Conservation (phyloP, 2,797 vertebrate genomes). For the Thunnus albacares region DNA sequence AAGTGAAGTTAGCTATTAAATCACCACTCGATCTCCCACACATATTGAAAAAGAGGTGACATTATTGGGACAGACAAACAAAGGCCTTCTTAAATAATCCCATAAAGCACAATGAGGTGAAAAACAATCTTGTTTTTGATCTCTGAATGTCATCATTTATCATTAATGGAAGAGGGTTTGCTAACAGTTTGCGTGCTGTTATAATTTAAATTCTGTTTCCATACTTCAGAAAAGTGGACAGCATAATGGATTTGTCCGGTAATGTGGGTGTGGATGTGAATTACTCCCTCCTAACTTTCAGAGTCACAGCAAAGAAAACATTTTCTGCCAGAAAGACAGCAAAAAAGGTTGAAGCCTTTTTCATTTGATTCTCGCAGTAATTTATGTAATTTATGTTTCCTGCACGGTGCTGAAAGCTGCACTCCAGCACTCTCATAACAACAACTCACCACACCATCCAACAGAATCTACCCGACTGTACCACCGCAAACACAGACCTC, state of each 20-base stretch:
- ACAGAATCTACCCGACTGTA: constrained; percentile 15
- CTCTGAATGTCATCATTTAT: constrained; percentile 42
- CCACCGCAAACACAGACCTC: constrained; percentile 45
- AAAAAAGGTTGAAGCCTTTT: constrained; percentile 24
- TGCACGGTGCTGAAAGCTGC: constrained; percentile 34
- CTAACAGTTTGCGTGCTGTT: constrained; percentile 28
- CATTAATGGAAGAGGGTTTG: constrained; percentile 38
- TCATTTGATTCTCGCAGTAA: constrained; percentile 24
- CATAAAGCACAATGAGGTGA: constrained; percentile 30
- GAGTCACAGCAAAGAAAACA: constrained; percentile 7
- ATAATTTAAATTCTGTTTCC: constrained; percentile 21
- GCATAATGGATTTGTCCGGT: background rate
- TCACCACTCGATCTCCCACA: constrained; percentile 42
- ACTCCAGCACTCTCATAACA: constrained; percentile 26
- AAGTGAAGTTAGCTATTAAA: constrained; percentile 64
- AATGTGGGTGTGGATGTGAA: background rate
- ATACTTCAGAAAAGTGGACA: constrained; percentile 19
- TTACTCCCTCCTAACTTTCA: background rate
- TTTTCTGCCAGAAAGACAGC: constrained; percentile 12
- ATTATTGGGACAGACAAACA: constrained; percentile 68
- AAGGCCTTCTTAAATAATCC: constrained; percentile 39
- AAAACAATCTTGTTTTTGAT: constrained; percentile 39
- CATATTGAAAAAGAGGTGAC: constrained; percentile 59
- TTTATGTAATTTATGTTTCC: constrained; percentile 39
- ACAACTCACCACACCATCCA: constrained; percentile 34